Percentiles rank a stretch among this genome's conserved stretches.
phyloP scores from a whole-genome alignment of 92 coral and sea anemone genomes.

The Plumapathes pennacea region DNA sequence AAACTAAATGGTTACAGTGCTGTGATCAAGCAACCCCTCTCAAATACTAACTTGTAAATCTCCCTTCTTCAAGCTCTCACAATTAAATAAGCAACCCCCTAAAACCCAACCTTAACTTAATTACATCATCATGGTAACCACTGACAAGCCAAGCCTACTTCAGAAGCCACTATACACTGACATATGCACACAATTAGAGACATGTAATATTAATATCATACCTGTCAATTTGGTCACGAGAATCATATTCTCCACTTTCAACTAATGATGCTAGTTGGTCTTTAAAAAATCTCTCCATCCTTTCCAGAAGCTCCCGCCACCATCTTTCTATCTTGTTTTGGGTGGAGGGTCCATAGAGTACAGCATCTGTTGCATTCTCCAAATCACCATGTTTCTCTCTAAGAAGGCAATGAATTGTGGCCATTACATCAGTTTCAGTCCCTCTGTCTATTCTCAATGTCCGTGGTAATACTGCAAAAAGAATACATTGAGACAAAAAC shows the following conservation, averaged over 20 bases:
- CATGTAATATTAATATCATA: slow-evolving; percentile 18
- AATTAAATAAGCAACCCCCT: no score
- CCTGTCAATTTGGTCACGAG: slow-evolving; percentile 65
- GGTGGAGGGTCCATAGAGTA: slow-evolving; percentile 59
- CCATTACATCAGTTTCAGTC: slow-evolving; percentile 58
- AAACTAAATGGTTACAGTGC: no score
- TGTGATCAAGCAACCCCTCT: no score
- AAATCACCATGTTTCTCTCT: slow-evolving; percentile 43
- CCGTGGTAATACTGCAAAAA: slow-evolving; percentile 38
- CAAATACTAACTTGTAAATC: no score
- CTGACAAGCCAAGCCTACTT: background rate
- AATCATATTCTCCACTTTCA: slow-evolving; percentile 59
- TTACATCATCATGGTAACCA: no score
- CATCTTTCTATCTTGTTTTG: slow-evolving; percentile 54
- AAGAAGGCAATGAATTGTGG: slow-evolving; percentile 46
- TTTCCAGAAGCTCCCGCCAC: slow-evolving; percentile 51
- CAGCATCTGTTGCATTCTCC: slow-evolving; percentile 39
- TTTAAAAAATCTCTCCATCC: slow-evolving; percentile 61
- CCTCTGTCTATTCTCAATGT: slow-evolving; percentile 52
- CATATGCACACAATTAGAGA: background rate
- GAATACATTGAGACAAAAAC: no score
- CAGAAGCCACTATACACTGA: slow-evolving; percentile 4
- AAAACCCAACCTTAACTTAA: no score
- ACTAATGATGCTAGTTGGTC: slow-evolving; percentile 42
- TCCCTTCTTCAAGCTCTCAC: no score